Evolutionary conservation across 2,888 invertebrate genomes (phyloP).

Genomic region (Octonoba sinensis): DNA sequence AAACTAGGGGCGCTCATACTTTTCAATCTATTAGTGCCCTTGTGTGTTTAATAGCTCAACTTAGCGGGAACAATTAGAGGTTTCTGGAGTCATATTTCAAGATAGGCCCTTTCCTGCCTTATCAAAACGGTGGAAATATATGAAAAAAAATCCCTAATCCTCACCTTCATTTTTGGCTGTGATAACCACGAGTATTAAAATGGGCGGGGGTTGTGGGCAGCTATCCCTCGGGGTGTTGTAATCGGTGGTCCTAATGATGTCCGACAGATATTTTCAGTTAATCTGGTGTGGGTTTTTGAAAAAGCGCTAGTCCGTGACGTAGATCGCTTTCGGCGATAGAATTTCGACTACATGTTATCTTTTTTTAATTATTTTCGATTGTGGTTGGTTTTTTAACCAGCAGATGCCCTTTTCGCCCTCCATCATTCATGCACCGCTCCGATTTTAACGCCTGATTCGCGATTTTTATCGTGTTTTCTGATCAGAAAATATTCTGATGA

Average conservation of each 20-base stretch:
- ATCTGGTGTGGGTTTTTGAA: conserved; percentile 40
- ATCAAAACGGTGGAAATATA: conserved; percentile 36
- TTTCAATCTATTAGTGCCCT: conserved; percentile 35
- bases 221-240: conserved; percentile 43
- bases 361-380: too few relatives aligned
- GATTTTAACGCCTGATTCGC: too few relatives aligned
- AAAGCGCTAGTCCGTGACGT: conserved; percentile 21
- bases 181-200: conserved; percentile 51
- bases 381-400: too few relatives aligned
- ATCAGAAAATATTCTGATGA: too few relatives aligned
- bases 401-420: too few relatives aligned
- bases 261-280: conserved; percentile 56
- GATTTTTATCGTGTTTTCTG: too few relatives aligned
- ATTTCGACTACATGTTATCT: too few relatives aligned
- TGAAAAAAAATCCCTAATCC: conserved; percentile 35
- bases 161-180: conserved; percentile 42
- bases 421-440: too few relatives aligned
- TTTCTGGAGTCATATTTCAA: conserved; percentile 52
- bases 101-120: conserved; percentile 31
- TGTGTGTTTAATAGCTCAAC: conserved; percentile 44
- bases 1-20: conserved; percentile 16
- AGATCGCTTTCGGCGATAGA: conserved; percentile 36
- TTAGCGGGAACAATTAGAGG: conserved; percentile 45
- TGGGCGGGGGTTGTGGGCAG: conserved; percentile 43
- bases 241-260: conserved; percentile 59